Evolutionary conservation across 37 sponge, comb jelly and placozoan genomes (phyloP).

Genomic region (Cladorhizidae sp.): DNA sequence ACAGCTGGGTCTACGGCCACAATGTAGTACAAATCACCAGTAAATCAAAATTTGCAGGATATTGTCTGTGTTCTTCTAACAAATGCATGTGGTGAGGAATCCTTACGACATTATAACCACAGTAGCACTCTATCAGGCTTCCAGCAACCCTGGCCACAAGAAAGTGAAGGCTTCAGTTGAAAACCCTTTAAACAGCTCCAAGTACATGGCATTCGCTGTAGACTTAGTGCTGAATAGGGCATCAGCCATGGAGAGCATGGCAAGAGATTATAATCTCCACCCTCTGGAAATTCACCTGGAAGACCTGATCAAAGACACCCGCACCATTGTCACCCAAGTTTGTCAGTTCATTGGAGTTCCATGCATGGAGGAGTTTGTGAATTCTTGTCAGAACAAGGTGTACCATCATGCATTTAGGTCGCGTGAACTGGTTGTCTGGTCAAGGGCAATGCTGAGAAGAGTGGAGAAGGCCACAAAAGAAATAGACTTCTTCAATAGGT

Average conservation of each 20-base stretch:
- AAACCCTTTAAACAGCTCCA: neutral
- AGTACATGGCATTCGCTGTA: neutral
- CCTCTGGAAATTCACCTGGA: slow-evolving; percentile 26
- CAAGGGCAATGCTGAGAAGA: neutral
- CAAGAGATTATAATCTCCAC: neutral
- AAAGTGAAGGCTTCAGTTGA: neutral
- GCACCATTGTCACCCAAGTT: neutral
- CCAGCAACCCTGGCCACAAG: neutral
- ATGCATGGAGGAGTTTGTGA: slow-evolving; percentile 27
- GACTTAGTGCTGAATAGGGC: neutral
- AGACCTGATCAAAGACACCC: slow-evolving; percentile 20
- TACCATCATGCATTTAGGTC: slow-evolving; percentile 1
- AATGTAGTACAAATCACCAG: neutral
- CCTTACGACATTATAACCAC: slow-evolving; percentile 70
- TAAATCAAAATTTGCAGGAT: neutral
- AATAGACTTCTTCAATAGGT: slow-evolving; percentile 20
- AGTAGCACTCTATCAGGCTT: slow-evolving; percentile 27
- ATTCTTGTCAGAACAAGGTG: neutral
- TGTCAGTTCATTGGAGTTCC: slow-evolving; percentile 16
- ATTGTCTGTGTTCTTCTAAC: slow-evolving; percentile 15
- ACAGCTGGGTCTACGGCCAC: slow-evolving; percentile 44
- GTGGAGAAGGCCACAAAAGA: neutral
- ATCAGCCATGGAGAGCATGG: slow-evolving; percentile 1
- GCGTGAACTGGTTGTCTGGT: slow-evolving; percentile 26
- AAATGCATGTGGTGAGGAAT: slow-evolving; percentile 52